These are phyloP conservation scores for Rhysida immarginata DNA, from an alignment of 1,140 invertebrate genomes.

Conservation along the genomic window DNA sequence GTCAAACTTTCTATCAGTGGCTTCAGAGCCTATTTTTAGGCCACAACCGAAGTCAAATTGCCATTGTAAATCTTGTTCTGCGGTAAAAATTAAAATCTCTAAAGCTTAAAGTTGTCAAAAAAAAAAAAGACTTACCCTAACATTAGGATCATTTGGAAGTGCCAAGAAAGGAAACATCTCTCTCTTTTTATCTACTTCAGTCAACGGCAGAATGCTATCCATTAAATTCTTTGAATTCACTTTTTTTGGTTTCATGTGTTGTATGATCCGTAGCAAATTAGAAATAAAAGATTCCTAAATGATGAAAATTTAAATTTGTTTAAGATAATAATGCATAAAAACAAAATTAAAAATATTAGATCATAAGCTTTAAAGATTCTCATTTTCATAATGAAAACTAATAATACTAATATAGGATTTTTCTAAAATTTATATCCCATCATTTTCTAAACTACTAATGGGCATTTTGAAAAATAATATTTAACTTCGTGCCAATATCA, in stretches of 20 bases:
- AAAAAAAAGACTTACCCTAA: conserved; percentile 23
- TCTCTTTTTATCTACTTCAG: conserved; percentile 40
- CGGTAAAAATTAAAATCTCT: too few relatives aligned
- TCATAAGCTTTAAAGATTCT: neutral
- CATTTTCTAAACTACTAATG: too few relatives aligned
- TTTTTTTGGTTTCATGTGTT: conserved; percentile 70
- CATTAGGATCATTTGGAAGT: conserved; percentile 60
- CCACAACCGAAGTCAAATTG: too few relatives aligned
- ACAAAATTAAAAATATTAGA: neutral
- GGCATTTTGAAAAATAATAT: conserved; percentile 6
- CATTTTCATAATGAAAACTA: conserved; percentile 11
- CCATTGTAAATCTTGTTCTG: too few relatives aligned
- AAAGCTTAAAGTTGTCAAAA: too few relatives aligned
- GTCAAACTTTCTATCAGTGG: too few relatives aligned
- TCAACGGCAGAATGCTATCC: conserved; percentile 9
- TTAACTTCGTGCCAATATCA: neutral
- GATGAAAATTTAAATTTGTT: conserved; percentile 12
- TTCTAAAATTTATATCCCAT: too few relatives aligned
- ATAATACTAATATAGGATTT: conserved; percentile 9
- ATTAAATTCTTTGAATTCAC: conserved; percentile 11
- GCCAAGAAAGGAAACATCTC: conserved; percentile 77
- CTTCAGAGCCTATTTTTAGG: too few relatives aligned
- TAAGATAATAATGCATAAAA: conserved; percentile 1
- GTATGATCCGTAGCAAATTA: conserved; percentile 81
- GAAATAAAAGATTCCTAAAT: conserved; percentile 74